Percentiles rank a stretch among this genome's conserved stretches.
phyloP scores from a whole-genome alignment of 2,113 vertebrate genomes.

The Siniperca knerii region DNA sequence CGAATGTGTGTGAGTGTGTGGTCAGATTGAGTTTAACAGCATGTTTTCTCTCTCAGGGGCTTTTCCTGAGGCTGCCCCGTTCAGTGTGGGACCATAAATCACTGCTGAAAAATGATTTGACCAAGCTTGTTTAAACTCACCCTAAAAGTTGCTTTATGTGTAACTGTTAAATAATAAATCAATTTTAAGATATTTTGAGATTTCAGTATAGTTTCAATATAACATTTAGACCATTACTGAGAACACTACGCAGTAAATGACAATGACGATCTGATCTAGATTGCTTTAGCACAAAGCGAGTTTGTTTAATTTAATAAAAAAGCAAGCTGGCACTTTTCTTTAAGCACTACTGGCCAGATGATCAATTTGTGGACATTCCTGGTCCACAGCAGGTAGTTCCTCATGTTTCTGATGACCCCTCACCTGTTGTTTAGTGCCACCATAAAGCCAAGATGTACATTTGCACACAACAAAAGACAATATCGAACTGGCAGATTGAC shows the following conservation, averaged over 20 bases:
- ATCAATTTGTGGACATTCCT: neutral
- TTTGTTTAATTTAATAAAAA: neutral
- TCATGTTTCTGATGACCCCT: no score
- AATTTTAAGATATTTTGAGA: constrained; percentile 8
- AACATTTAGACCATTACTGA: neutral
- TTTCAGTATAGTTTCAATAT: neutral
- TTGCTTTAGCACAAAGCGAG: neutral
- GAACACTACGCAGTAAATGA: neutral
- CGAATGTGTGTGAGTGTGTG: neutral
- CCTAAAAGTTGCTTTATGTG: neutral
- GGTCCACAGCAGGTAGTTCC: neutral
- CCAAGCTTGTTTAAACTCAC: neutral
- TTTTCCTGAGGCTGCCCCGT: constrained; percentile 7
- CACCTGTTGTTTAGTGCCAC: no score
- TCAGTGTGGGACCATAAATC: constrained; percentile 9
- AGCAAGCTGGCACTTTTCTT: neutral
- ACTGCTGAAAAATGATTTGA: neutral
- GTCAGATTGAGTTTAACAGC: neutral
- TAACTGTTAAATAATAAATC: neutral
- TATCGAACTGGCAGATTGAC: no score
- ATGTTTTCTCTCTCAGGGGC: constrained; percentile 11
- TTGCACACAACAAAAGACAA: no score
- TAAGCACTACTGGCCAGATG: neutral
- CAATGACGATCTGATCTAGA: neutral
- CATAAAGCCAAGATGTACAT: no score